These are phyloP conservation scores for Pterostichus niger DNA, from an alignment of 2,888 invertebrate species.

Conservation along the genomic window DNA sequence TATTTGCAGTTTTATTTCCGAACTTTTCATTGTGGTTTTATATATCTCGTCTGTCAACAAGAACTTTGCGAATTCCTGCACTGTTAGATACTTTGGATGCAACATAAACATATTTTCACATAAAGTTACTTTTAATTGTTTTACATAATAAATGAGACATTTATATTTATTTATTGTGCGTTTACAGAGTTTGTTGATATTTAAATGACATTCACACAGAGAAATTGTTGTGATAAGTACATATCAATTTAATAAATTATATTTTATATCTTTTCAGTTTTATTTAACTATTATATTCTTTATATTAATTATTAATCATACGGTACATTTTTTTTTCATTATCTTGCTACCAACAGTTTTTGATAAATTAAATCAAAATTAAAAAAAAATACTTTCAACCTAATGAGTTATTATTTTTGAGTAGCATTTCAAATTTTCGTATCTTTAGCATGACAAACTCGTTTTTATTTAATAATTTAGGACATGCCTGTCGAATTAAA, in stretches of 20 bases:
- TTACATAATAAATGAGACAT: conserved; percentile 6
- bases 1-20: conserved; percentile 53
- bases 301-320: no score
- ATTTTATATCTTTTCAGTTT: not conserved
- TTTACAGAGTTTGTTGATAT: not conserved
- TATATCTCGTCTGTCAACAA: not conserved
- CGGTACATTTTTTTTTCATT: no score
- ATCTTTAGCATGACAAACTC: no score
- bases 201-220: conserved; percentile 31
- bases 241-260: conserved; percentile 35
- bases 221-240: not conserved
- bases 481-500: no score
- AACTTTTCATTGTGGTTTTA: conserved; percentile 26
- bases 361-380: no score
- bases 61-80: not conserved
- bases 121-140: conserved; percentile 9
- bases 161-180: conserved; percentile 1
- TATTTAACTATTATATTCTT: conserved; percentile 2
- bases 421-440: no score
- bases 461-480: no score
- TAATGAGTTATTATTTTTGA: no score
- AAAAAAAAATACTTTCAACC: no score
- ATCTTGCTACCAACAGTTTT: no score
- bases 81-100: not conserved
- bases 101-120: not conserved